Conservation (phyloP, 2,797 vertebrate species). For the Enteromius unitaeniatus region DNA sequence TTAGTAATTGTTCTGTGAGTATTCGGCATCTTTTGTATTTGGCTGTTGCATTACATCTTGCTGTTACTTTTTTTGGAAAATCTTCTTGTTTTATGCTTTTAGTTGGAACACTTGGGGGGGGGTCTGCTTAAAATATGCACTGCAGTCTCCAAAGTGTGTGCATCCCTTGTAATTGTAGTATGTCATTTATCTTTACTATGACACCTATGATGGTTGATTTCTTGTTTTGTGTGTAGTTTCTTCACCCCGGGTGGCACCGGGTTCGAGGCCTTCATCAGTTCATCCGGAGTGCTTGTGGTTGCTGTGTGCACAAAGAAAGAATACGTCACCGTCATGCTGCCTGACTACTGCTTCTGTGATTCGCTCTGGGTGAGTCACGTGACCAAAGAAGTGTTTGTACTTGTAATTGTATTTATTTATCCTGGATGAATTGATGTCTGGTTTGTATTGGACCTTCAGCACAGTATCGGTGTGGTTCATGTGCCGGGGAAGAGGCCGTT, state of each 20-base stretch:
- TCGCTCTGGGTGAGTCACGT: constrained; percentile 90
- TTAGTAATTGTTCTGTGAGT: too few species aligned
- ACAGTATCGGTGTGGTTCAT: constrained; percentile 92
- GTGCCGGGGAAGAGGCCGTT: constrained; percentile 95
- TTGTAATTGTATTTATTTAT: background rate
- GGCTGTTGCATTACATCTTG: background rate
- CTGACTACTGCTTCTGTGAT: constrained; percentile 96
- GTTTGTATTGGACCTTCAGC: constrained; percentile 74
- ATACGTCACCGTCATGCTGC: constrained; percentile 94
- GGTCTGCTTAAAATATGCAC: background rate
- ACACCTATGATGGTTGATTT: background rate
- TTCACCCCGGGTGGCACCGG: constrained; percentile 92
- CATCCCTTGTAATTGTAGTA: background rate
- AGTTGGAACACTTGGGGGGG: background rate
- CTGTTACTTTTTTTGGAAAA: background rate
- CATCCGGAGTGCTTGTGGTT: constrained; percentile 87
- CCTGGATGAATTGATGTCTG: background rate
- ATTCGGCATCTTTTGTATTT: too few species aligned
- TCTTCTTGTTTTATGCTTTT: background rate
- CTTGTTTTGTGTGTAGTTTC: constrained; percentile 79
- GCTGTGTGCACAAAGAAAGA: constrained; percentile 98
- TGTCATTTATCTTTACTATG: background rate
- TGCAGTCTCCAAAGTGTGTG: background rate
- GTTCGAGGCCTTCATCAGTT: constrained; percentile 96
- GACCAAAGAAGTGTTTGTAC: background rate